Evolutionary conservation across 1,140 invertebrate species (phyloP).

Genomic region (Dinothrombium tinctorium): DNA sequence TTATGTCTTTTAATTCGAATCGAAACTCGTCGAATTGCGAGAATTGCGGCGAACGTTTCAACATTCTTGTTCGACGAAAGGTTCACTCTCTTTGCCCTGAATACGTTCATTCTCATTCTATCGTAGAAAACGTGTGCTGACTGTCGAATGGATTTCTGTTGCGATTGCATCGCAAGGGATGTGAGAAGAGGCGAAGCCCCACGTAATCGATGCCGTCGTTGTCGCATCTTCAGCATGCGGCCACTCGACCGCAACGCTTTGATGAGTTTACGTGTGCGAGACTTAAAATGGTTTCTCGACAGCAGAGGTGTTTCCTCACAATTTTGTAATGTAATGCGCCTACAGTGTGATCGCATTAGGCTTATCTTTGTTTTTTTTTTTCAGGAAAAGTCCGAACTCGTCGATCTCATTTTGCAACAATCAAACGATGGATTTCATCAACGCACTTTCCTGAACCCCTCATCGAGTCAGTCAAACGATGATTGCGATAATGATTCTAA

Average conservation of each 20-base stretch:
- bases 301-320: constrained; percentile 1
- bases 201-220: constrained; percentile 6
- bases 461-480: neutral
- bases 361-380: neutral
- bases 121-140: constrained; percentile 2
- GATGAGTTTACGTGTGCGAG: constrained; percentile 8
- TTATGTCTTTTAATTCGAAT: no score
- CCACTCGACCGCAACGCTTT: constrained; percentile 9
- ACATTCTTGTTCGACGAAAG: no score
- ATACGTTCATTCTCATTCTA: neutral
- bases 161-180: constrained; percentile 2
- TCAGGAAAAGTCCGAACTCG: constrained; percentile 11
- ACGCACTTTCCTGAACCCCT: neutral
- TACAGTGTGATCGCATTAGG: neutral
- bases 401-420: constrained; percentile 8
- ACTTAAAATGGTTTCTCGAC: constrained; percentile 13
- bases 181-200: neutral
- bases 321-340: constrained; percentile 4
- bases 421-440: no score
- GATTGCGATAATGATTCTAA: neutral
- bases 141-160: constrained; percentile 6
- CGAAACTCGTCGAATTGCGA: no score
- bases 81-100: no score
- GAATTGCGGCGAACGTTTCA: no score
- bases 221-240: constrained; percentile 4